phyloP scores from a whole-genome alignment of 2,888 invertebrate genomes.

The Rhyacophila evoluta region DNA sequence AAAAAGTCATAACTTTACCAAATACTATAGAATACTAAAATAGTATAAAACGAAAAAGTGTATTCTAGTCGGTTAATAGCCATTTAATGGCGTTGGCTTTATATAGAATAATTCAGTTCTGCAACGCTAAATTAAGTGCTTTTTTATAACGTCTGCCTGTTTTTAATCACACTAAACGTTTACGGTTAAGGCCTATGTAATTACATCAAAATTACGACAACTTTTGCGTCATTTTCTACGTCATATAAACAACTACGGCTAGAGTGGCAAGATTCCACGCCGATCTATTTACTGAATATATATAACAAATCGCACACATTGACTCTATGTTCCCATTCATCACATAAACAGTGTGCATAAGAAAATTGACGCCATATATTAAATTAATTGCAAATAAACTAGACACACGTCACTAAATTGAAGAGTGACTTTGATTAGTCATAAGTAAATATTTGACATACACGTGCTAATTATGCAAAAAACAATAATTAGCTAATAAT shows the following conservation, averaged over 20 bases:
- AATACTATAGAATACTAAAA: background rate
- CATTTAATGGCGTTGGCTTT: background rate
- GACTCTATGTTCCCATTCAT: too few species aligned
- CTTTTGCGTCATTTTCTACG: background rate
- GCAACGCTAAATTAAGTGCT: background rate
- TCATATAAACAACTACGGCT: background rate
- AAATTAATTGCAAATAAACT: too few species aligned
- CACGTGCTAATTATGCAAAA: too few species aligned
- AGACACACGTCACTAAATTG: too few species aligned
- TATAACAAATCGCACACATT: too few species aligned
- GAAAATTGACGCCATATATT: too few species aligned
- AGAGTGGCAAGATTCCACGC: background rate
- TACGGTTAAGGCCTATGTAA: background rate
- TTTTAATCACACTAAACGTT: slow-evolving; percentile 19
- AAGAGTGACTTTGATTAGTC: too few species aligned
- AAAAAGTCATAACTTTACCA: too few species aligned
- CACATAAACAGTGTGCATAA: too few species aligned
- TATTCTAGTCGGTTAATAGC: background rate
- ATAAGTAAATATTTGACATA: too few species aligned
- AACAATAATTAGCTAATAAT: too few species aligned
- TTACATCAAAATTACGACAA: background rate
- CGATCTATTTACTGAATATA: too few species aligned
- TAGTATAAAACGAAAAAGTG: background rate
- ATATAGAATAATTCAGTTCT: background rate
- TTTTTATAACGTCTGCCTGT: slow-evolving; percentile 1